Evolutionary conservation across 2,113 vertebrate genomes (phyloP), one percentile per base, ranked within the genome.

Genomic region (Tragelaphus strepsiceros): DNA sequence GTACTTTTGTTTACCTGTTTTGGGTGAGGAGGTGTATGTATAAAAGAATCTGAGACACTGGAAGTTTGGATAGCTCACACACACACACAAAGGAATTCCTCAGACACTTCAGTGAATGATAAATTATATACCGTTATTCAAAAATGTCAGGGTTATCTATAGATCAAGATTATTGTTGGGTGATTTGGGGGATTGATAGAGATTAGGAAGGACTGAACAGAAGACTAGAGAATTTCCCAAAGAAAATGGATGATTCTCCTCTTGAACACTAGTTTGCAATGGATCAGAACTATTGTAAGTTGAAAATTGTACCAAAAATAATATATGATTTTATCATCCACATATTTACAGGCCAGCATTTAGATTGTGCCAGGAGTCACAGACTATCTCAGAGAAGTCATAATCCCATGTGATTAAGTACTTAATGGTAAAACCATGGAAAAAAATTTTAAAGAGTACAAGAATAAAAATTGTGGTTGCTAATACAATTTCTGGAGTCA

Each of bases 401-500:
- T 35, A 82, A 62, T 39, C 58, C 21, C 83, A 62, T 21, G 22
- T 19, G n/a, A 43, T 35, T 89, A 93, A 91, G 58, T n/a, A 61
- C 77, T 88, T 77, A 77, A 28, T 59, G 10, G 56, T 43, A 83
- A 84, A 95, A 30, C 43, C 51, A 90, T 12, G 17, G 32, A 67
- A 87, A 46, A 26, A 22, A 22, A 12, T 62, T 91, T 91, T n/a
- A 71, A 96, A 81, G 54, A 51, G 22, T 53, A 1, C 11, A 86
- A 91, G 82, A 83, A 89, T 96, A 83, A 90, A 97, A 96, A 71
- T 7, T 64, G 59, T 82, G 74, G 59, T 61, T 96, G 80, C 32
- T 74, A 87, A 86, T 46, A 92, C 28, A 92, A 71, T 24, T 93
- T 81, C 46, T 91, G 87, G 64, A 78, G 46, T 90, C 22, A 83